Evolutionary conservation across 2,113 vertebrate species (phyloP), one percentile per base, ranked within the genome.

Genomic region (Cynopterus brachyotis): DNA sequence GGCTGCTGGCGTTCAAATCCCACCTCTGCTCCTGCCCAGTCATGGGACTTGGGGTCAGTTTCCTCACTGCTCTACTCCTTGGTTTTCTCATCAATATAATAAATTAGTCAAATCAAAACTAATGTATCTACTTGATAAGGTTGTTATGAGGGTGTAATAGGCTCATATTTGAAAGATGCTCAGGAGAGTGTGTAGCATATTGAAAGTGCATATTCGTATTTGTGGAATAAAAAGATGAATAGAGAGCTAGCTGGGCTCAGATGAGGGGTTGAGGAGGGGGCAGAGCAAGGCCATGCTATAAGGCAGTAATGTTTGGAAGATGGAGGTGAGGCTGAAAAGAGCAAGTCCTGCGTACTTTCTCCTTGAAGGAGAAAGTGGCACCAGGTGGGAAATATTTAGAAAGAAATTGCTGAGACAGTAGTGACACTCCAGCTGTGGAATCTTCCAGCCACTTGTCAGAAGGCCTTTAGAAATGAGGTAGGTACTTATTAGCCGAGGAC

Each of bases 321-420:
- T 40, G 37, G 73, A 69, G 11, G 50, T 53, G 32, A 79, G 20
- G 28, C 42, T 47, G 78, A 50, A 80, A 59, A 75, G 62, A 60
- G 42, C 20, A 35, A 89, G 62, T 88, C 47, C 70, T n/a, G 5
- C 35, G 73, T 22, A 66, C 10, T 69, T 95, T n/a, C 59, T 84
- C 57, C 73, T 10, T 3, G 57, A 69, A 91, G 81, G 32, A n/a
- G 75, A 80, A 42, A 47, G 66, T n/a, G 75, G 20, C 9, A 30
- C n/a, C 32, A 35, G 47, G 45, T 50, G 66, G 57, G 57, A 70
- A 78, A 20, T 69, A 57, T 2, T 91, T 55, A 81, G 55, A 37
- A 67, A 92, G 30, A 30, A 32, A 47, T 57, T 64, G 20, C 32
- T 24, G 32, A 35, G 75, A 53, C 55, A 64, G 42, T 1, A 28